phyloP scores from a whole-genome alignment of 2,113 vertebrate genomes.

The Cyprinodon brontotheroides region DNA sequence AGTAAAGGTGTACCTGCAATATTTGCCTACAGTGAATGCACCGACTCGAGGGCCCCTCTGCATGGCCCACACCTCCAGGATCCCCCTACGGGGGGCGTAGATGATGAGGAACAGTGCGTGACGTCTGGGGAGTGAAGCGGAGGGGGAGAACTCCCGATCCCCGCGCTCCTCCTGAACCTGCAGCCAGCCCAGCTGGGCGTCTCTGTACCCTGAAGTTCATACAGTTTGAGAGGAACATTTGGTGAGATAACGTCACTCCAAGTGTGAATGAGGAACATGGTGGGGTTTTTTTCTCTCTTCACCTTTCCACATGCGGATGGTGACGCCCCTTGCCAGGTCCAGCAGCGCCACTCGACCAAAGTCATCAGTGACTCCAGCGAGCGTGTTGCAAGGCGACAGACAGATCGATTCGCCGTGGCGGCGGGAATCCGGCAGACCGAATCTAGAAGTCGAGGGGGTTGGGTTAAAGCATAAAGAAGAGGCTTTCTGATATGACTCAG shows the following conservation, averaged over 20 bases:
- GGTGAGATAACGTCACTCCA: background rate
- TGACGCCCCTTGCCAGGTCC: constrained; percentile 89
- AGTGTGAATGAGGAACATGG: background rate
- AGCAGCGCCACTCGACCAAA: constrained; percentile 93
- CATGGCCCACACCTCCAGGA: constrained; percentile 96
- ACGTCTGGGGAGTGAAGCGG: constrained; percentile 81
- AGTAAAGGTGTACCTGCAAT: constrained; percentile 84
- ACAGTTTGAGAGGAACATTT: background rate
- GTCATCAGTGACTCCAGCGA: constrained; percentile 97
- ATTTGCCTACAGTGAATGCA: constrained; percentile 96
- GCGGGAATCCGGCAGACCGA: constrained; percentile 95
- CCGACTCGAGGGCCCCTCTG: constrained; percentile 95
- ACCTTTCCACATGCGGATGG: constrained; percentile 99
- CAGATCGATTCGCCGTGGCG: constrained; percentile 94
- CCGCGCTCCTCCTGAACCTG: constrained; percentile 90
- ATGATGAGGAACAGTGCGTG: constrained; percentile 94
- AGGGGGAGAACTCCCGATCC: constrained; percentile 84
- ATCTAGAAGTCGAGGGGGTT: constrained; percentile 73
- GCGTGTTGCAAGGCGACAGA: constrained; percentile 92
- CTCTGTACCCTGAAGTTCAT: constrained; percentile 87
- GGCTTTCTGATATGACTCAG: background rate
- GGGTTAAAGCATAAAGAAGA: background rate
- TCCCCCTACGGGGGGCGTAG: constrained; percentile 93
- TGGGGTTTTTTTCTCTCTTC: constrained; percentile 21
- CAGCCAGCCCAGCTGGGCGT: constrained; percentile 94